phyloP scores from a whole-genome alignment of 2,888 invertebrate genomes.

The Oxyteleia sp. region DNA sequence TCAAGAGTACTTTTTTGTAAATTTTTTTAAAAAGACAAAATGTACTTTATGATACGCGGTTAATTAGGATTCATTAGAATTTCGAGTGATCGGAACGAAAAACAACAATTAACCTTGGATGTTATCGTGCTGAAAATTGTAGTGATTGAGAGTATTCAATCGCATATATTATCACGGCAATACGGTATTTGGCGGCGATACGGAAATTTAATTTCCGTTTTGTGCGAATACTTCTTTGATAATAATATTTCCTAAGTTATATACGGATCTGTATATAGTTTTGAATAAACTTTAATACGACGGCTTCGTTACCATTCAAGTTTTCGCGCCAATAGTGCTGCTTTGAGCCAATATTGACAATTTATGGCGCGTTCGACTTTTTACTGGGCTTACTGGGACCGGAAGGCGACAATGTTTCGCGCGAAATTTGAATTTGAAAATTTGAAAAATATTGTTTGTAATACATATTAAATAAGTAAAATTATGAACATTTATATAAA shows the following conservation, averaged over 20 bases:
- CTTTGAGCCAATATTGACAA: conserved; percentile 17
- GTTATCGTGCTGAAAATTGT: conserved; percentile 44
- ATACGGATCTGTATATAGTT: conserved; percentile 69
- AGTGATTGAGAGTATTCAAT: conserved; percentile 43
- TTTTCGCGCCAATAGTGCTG: conserved; percentile 48
- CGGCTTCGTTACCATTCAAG: conserved; percentile 56
- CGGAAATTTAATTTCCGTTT: conserved; percentile 45
- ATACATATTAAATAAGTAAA: too few species aligned
- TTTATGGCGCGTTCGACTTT: too few species aligned
- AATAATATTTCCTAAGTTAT: conserved; percentile 64
- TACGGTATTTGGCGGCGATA: conserved; percentile 31
- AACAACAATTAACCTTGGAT: conserved; percentile 30
- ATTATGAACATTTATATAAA: too few species aligned
- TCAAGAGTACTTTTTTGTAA: conserved; percentile 11
- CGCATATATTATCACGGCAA: conserved; percentile 47
- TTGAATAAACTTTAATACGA: conserved; percentile 59
- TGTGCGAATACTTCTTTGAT: conserved; percentile 50
- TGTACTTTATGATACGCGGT: conserved; percentile 20
- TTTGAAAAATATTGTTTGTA: too few species aligned
- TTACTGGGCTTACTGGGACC: too few species aligned
- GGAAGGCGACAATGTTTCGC: too few species aligned
- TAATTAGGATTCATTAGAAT: conserved; percentile 14
- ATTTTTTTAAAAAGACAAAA: conserved; percentile 35
- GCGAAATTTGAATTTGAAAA: too few species aligned
- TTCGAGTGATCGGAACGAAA: neutral